phyloP scores from a whole-genome alignment of 2,113 vertebrate species.

The Grus americana region DNA sequence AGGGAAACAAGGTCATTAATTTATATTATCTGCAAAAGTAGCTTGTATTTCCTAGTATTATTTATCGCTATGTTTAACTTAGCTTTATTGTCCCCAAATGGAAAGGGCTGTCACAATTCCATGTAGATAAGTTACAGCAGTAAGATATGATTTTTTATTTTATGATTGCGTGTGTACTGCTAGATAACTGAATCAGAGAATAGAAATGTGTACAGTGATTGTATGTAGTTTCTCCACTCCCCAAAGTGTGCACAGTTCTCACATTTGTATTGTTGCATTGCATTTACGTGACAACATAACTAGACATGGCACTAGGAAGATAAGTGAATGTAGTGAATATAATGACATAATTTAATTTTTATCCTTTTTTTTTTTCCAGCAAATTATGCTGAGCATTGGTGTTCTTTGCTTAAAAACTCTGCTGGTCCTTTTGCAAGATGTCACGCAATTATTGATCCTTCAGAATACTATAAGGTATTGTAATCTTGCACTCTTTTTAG shows the following conservation, averaged over 20 bases:
- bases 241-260: not conserved
- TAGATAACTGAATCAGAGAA: not conserved
- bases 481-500: not conserved
- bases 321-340: not conserved
- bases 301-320: not conserved
- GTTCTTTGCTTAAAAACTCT: conserved; percentile 78
- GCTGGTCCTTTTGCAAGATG: conserved; percentile 82
- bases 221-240: not conserved
- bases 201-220: not conserved
- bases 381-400: conserved; percentile 91
- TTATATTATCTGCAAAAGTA: not conserved
- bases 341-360: not conserved
- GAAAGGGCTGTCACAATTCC: not conserved
- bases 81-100: not conserved
- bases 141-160: not conserved
- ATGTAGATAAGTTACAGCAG: not conserved
- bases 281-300: not conserved
- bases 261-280: not conserved
- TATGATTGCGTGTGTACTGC: not conserved
- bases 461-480: conserved; percentile 87
- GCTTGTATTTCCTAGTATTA: not conserved
- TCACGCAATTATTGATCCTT: conserved; percentile 80
- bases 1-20: not conserved
- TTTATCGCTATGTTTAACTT: not conserved
- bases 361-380: conserved; percentile 62